A percentile compares a stretch with the other conserved stretches of the same genome.
These are phyloP conservation scores for Adoxophyes honmai DNA, from an alignment of 1,140 invertebrate species.

Conservation along the genomic window DNA sequence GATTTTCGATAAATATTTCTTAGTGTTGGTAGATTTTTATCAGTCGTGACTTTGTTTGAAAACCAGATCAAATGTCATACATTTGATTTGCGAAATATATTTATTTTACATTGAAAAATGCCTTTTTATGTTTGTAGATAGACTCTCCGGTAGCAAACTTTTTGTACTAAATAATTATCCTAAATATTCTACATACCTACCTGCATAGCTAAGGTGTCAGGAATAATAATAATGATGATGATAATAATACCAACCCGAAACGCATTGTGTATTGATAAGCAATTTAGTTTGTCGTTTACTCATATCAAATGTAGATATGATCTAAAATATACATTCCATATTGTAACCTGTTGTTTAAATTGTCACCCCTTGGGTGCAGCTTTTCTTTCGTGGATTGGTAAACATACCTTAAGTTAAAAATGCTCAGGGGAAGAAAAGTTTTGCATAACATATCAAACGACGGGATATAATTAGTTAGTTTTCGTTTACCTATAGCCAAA, in stretches of 20 bases:
- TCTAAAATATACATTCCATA: constrained; percentile 77
- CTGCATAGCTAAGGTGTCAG: constrained; percentile 36
- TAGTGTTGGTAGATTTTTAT: constrained; percentile 76
- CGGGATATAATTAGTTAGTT: too few species aligned
- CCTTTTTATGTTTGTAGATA: constrained; percentile 76
- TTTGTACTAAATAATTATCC: constrained; percentile 54
- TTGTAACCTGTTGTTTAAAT: constrained; percentile 72
- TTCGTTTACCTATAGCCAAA: too few species aligned
- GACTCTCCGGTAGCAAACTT: constrained; percentile 60
- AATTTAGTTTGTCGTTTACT: constrained; percentile 67
- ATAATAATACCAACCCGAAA: constrained; percentile 42
- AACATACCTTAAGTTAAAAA: background rate
- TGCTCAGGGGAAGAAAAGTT: too few species aligned
- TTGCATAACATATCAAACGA: too few species aligned
- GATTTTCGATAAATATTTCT: constrained; percentile 73
- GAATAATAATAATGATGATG: constrained; percentile 44
- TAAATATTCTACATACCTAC: constrained; percentile 36
- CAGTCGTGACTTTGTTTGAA: constrained; percentile 62
- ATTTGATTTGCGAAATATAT: constrained; percentile 76
- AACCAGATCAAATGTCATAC: constrained; percentile 75
- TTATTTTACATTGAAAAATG: constrained; percentile 74
- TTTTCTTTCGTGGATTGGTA: background rate
- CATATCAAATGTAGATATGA: constrained; percentile 73
- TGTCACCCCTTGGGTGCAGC: constrained; percentile 14
- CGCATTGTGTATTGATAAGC: constrained; percentile 69